Evolutionary conservation across 2,888 invertebrate genomes (phyloP).

Genomic region (Alviniconcha strummeri): DNA sequence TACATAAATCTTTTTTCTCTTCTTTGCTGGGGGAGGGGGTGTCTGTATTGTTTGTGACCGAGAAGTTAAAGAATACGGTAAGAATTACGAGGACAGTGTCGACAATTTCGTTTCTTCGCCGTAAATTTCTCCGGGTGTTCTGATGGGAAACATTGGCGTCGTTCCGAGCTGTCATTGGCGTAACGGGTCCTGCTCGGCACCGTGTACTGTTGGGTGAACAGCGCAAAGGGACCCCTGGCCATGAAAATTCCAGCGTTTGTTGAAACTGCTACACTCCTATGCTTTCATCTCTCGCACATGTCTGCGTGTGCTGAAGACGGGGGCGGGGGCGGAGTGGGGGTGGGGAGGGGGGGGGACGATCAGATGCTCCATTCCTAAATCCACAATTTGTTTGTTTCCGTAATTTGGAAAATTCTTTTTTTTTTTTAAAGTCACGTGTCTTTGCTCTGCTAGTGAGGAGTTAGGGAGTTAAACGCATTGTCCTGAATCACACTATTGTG

Average conservation of each 20-base stretch:
- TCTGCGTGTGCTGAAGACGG: neutral
- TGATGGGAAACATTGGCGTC: neutral
- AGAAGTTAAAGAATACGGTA: too few species aligned
- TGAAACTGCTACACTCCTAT: neutral
- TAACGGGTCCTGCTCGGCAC: neutral
- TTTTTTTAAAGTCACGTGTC: too few species aligned
- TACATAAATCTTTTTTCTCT: too few species aligned
- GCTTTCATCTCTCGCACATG: neutral
- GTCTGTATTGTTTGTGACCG: too few species aligned
- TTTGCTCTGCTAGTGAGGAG: too few species aligned
- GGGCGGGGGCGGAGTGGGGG: neutral
- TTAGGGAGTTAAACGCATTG: too few species aligned
- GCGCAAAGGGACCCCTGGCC: neutral
- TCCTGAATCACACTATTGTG: too few species aligned
- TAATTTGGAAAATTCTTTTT: too few species aligned
- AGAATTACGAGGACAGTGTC: too few species aligned
- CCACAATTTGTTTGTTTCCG: too few species aligned
- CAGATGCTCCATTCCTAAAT: too few species aligned
- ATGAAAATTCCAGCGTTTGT: conserved; percentile 2
- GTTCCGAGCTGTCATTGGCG: neutral
- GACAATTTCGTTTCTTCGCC: neutral
- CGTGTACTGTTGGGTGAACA: neutral
- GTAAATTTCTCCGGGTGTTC: neutral
- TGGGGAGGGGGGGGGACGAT: neutral
- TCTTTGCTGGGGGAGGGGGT: too few species aligned